Conservation (phyloP, 2,888 invertebrate genomes). For the Mesorhabditis spiculigera region DNA sequence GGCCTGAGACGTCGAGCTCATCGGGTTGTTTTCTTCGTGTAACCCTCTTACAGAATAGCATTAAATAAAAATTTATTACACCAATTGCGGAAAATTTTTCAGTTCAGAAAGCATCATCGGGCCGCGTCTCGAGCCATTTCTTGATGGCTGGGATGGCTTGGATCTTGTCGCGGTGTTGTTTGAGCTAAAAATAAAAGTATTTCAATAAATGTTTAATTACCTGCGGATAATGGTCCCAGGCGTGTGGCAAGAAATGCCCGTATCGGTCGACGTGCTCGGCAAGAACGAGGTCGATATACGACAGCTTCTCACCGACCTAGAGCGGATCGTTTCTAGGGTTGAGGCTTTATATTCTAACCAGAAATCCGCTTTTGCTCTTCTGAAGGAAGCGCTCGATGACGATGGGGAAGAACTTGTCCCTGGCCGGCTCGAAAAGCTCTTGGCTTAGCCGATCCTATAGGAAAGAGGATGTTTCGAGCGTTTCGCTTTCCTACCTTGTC, state of each 20-base stretch:
- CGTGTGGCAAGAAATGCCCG: neutral
- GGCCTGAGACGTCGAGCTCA: neutral
- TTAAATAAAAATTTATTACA: neutral
- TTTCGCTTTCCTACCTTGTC: neutral
- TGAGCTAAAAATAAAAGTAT: neutral
- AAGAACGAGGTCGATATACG: neutral
- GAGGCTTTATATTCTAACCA: neutral
- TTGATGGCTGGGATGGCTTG: slow-evolving; percentile 5
- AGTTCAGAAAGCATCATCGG: neutral
- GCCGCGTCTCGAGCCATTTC: neutral
- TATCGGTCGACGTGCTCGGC: neutral
- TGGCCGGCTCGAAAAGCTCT: no score
- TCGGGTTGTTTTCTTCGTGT: neutral
- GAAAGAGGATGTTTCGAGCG: no score
- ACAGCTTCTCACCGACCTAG: neutral
- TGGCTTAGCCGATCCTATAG: no score
- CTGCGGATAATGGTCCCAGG: neutral
- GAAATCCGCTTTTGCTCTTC: no score
- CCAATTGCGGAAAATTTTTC: neutral
- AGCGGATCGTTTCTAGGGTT: neutral
- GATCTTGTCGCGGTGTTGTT: neutral
- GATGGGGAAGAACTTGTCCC: no score
- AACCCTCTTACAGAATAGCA: neutral
- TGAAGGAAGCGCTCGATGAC: no score
- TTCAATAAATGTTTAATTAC: neutral